Evolutionary conservation across 2,797 vertebrate genomes (phyloP), one percentile per base, ranked within the genome.

Genomic region (Coendou prehensilis): DNA sequence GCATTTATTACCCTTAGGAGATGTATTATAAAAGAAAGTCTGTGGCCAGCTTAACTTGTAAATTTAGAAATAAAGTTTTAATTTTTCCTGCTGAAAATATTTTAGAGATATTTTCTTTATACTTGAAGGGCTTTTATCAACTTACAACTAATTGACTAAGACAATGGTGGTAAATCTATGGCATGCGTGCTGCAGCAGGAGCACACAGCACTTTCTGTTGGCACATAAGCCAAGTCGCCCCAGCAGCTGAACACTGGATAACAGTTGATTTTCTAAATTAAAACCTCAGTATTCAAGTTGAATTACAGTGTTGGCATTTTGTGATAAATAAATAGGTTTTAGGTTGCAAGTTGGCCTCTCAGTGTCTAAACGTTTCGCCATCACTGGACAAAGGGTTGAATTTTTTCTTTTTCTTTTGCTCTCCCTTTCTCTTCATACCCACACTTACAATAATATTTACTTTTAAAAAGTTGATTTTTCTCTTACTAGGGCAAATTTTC

Each of bases 141-240:
- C 3, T 9, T 63, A 10, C 47, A 28, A 61, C 14, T 50, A 52
- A 61, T 6, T 50, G 59, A 23, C 10, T 14, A 28, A 28, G 23
- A 26, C 13, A 50, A 45, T 14, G 23, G 41, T 15, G 10, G 13
- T 0, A 2, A 47, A 6, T 2, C 45, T 14, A 1, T 28, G 41
- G 73, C 10, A 8, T 13, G 1, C 2, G 5, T 47, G 41, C 23
- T 28, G 23, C 41, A 26, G 41, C 11, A 75, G 23, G 73, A 6
- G 2, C 45, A 6, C 45, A 8, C 10, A 28, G 45, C 13, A 6
- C 73, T 47, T 45, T 75, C 22, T 47, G 41, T 28, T 13, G 41
- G 37, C 9, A 5, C 3, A 2, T 14, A 14, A 14, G 45, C 41
- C 23, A 47, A 37, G 33, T 30, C 18, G 2, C 41, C 69, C 45